phyloP scores from a whole-genome alignment of 1,140 invertebrate genomes.

The Phocides pigmalion region DNA sequence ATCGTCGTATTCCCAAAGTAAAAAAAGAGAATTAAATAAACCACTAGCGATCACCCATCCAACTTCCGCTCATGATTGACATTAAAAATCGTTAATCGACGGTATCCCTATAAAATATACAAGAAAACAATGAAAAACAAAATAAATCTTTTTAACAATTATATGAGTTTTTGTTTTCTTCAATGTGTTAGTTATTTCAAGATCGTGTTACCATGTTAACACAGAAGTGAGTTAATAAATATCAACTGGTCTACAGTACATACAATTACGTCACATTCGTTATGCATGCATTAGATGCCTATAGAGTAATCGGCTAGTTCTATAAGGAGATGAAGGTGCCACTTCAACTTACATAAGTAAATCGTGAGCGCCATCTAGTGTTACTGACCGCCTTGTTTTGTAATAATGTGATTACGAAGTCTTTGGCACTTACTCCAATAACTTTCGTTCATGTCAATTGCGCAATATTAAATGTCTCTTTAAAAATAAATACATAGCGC shows the following conservation, averaged over 20 bases:
- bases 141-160: too few relatives aligned
- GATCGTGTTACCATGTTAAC: not conserved
- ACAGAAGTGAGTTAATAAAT: not conserved
- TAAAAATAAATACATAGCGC: too few relatives aligned
- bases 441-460: constrained; percentile 34
- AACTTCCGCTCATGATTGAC: too few relatives aligned
- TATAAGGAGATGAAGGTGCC: constrained; percentile 59
- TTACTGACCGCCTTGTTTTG: constrained; percentile 40
- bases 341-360: constrained; percentile 63
- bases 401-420: constrained; percentile 31
- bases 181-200: not conserved
- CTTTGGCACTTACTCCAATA: constrained; percentile 33
- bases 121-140: too few relatives aligned
- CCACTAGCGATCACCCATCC: too few relatives aligned
- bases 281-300: constrained; percentile 47
- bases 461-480: constrained; percentile 7
- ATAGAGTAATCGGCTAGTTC: constrained; percentile 58
- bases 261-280: constrained; percentile 52
- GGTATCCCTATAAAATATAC: too few relatives aligned
- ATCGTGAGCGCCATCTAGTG: constrained; percentile 53
- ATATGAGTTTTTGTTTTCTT: too few relatives aligned
- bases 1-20: too few relatives aligned
- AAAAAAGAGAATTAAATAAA: too few relatives aligned
- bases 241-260: not conserved
- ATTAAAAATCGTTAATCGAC: too few relatives aligned